A percentile compares a stretch with the other conserved stretches of the same genome.
These are phyloP conservation scores for Phyllotreta striolata DNA, from an alignment of 2,888 invertebrate species.

Conservation along the genomic window DNA sequence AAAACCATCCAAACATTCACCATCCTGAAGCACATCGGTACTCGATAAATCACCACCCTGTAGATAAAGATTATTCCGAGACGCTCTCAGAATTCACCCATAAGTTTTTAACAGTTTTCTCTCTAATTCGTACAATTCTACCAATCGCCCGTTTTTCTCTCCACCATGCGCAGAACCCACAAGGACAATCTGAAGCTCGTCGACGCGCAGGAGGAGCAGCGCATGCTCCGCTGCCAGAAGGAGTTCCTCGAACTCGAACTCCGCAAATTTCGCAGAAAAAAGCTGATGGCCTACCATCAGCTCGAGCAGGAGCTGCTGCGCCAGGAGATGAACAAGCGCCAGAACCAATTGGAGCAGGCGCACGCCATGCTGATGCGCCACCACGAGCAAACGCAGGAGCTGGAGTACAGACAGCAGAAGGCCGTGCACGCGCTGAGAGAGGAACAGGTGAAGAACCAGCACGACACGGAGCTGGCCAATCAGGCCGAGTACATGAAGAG, in stretches of 20 bases:
- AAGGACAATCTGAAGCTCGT: conserved; percentile 91
- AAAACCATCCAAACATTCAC: no score
- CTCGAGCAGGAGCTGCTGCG: conserved; percentile 90
- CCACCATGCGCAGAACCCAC: conserved; percentile 80
- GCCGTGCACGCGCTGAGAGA: conserved; percentile 92
- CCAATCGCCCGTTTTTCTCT: no score
- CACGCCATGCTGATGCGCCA: conserved; percentile 94
- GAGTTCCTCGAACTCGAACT: conserved; percentile 92
- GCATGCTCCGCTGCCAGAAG: conserved; percentile 86
- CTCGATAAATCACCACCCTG: no score
- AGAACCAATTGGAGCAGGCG: conserved; percentile 94
- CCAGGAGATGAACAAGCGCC: conserved; percentile 93
- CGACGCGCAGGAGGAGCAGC: conserved; percentile 90
- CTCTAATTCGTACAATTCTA: no score
- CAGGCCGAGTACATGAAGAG: conserved; percentile 96
- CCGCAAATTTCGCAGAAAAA: conserved; percentile 89
- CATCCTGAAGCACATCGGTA: no score
- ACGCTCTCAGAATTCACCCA: no score
- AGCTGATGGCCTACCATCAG: conserved; percentile 84
- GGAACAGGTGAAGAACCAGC: conserved; percentile 88
- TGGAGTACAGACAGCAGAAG: conserved; percentile 95
- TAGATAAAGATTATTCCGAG: no score
- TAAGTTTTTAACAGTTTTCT: no score
- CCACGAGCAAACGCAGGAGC: conserved; percentile 95
- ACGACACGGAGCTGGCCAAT: conserved; percentile 93